Evolutionary conservation across 1,140 invertebrate genomes (phyloP).

Genomic region (Drosophila subpulchrella): DNA sequence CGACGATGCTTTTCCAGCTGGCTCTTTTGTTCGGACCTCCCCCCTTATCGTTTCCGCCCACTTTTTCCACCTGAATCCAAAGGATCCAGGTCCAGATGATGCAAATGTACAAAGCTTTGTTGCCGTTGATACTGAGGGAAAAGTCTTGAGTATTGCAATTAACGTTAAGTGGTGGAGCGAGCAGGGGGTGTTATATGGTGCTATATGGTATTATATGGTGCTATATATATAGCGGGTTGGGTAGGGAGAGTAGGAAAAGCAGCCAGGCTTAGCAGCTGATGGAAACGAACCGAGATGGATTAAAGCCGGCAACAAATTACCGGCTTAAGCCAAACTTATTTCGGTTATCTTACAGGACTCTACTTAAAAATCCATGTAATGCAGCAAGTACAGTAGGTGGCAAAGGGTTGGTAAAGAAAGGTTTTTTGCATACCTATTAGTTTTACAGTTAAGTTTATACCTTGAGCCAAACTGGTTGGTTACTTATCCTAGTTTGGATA

Average conservation of each 20-base stretch:
- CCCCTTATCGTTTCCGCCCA: background rate
- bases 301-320: conserved; percentile 34
- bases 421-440: background rate
- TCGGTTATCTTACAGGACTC: conserved; percentile 15
- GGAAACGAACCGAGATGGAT: conserved; percentile 23
- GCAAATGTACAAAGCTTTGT: conserved; percentile 29
- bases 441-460: background rate
- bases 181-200: background rate
- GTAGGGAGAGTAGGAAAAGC: background rate
- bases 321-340: conserved; percentile 29
- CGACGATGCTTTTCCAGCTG: conserved; percentile 54
- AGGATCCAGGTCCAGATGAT: conserved; percentile 23
- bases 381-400: conserved; percentile 10
- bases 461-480: background rate
- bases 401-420: background rate
- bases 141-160: conserved; percentile 65
- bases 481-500: background rate
- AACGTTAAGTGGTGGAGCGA: conserved; percentile 51
- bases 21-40: conserved; percentile 51
- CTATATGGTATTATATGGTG: background rate
- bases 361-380: background rate
- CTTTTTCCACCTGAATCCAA: background rate
- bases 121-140: conserved; percentile 24
- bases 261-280: conserved; percentile 20
- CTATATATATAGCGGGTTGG: background rate